Percentiles rank a stretch among this genome's conserved stretches.
Conservation (phyloP, 2,888 invertebrate genomes). For the Xanthia icteritia region DNA sequence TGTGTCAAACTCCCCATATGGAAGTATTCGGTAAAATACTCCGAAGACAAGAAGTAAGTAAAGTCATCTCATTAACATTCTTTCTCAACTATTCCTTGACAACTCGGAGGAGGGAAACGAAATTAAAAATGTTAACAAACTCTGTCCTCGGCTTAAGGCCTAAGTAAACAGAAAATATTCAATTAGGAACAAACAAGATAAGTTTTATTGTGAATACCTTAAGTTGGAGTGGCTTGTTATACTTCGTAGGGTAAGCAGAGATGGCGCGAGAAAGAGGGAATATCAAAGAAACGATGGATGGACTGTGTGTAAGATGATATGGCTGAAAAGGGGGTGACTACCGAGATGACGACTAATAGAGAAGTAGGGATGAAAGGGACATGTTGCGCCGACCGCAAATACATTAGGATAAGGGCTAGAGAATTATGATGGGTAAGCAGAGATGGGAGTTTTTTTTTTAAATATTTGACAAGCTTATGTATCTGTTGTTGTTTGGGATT, state of each 20-base stretch:
- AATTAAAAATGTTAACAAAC: conserved; percentile 57
- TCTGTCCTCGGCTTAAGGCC: conserved; percentile 32
- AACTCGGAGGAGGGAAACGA: not conserved
- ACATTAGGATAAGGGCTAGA: too few species aligned
- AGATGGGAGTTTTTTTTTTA: not conserved
- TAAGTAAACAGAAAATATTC: conserved; percentile 60
- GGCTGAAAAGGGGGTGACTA: too few species aligned
- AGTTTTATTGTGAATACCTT: conserved; percentile 47
- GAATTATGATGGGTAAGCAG: not conserved
- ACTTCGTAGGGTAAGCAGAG: conserved; percentile 9
- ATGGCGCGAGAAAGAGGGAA: too few species aligned
- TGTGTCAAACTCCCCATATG: not conserved
- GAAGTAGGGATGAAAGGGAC: too few species aligned
- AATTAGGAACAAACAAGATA: conserved; percentile 55
- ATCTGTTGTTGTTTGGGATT: not conserved
- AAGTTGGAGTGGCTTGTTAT: conserved; percentile 4
- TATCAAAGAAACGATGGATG: too few species aligned
- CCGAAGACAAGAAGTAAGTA: not conserved
- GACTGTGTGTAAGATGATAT: too few species aligned
- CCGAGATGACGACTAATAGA: too few species aligned
- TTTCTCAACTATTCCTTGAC: conserved; percentile 30
- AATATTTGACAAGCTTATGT: not conserved
- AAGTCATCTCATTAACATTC: conserved; percentile 47
- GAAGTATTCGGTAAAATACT: not conserved
- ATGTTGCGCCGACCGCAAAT: too few species aligned